A percentile compares a stretch with the other conserved stretches of the same genome.
phyloP scores from a whole-genome alignment of 2,113 vertebrate genomes.

The Paralichthys olivaceus region DNA sequence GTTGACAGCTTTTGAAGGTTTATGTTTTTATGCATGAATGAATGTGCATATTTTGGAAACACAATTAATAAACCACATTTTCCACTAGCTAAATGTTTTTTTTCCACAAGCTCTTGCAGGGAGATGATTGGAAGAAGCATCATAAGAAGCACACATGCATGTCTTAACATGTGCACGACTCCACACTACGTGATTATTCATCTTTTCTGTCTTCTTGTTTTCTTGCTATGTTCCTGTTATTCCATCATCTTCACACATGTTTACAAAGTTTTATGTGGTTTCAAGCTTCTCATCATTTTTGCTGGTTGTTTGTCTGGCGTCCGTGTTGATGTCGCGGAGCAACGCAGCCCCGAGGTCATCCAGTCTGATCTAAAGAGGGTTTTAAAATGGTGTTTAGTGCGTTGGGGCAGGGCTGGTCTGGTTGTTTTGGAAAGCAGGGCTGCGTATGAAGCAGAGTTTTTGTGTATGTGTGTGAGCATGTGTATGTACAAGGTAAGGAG shows the following conservation, averaged over 20 bases:
- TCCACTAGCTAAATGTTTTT: not conserved
- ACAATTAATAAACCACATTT: not conserved
- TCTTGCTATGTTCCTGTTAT: constrained; percentile 45
- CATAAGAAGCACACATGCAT: constrained; percentile 1
- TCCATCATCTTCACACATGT: constrained; percentile 41
- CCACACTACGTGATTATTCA: constrained; percentile 14
- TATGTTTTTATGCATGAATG: not conserved
- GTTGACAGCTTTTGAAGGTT: not conserved
- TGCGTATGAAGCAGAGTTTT: constrained; percentile 32
- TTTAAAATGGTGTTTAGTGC: constrained; percentile 51
- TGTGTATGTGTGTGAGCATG: constrained; percentile 9
- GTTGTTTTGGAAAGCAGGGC: constrained; percentile 62
- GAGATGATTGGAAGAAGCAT: not conserved
- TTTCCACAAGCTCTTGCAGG: too few species aligned
- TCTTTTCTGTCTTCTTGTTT: constrained; percentile 33
- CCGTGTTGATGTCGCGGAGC: constrained; percentile 48
- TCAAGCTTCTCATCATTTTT: constrained; percentile 55
- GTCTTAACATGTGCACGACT: constrained; percentile 36
- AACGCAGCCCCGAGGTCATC: constrained; percentile 54
- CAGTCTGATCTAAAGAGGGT: constrained; percentile 62
- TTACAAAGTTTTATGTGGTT: constrained; percentile 65
- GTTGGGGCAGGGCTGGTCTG: constrained; percentile 21
- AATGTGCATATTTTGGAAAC: not conserved
- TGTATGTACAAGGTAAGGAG: constrained; percentile 36
- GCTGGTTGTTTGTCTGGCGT: constrained; percentile 55